Conservation (phyloP, 2,797 vertebrate genomes). For the Gymnothorax reevesii region DNA sequence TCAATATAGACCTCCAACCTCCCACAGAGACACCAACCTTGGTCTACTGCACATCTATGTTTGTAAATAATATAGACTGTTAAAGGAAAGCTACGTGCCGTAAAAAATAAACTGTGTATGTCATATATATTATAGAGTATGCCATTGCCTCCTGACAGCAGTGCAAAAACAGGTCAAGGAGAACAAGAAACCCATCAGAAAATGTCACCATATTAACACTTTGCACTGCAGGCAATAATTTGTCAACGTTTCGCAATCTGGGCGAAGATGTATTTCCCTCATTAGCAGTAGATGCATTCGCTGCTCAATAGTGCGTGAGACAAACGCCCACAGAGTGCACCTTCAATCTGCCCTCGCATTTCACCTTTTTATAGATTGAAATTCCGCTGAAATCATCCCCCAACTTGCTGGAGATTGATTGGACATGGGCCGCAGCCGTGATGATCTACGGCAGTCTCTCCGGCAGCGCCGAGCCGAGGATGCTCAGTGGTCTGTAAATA, state of each 20-base stretch:
- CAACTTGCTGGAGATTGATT: slow-evolving; percentile 24
- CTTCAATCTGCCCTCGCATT: not conserved
- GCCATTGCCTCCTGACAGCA: not conserved
- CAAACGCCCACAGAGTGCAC: slow-evolving; percentile 3
- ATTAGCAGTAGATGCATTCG: slow-evolving; percentile 27
- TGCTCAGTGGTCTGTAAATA: slow-evolving; percentile 14
- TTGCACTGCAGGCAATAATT: not conserved
- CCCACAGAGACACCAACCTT: not conserved
- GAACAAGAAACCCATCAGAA: not conserved
- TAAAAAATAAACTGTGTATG: not conserved
- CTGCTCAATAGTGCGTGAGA: slow-evolving; percentile 42
- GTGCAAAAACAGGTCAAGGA: not conserved
- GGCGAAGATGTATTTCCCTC: slow-evolving; percentile 30
- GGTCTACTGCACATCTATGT: not conserved
- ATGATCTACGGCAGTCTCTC: not conserved
- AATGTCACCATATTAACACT: not conserved
- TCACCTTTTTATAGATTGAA: not conserved
- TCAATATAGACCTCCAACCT: not conserved
- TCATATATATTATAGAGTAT: not conserved
- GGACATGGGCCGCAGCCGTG: not conserved
- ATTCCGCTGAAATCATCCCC: slow-evolving; percentile 8
- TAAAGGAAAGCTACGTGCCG: not conserved
- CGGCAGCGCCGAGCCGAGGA: slow-evolving; percentile 5
- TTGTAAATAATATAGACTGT: slow-evolving; percentile 4
- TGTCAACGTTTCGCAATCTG: not conserved